Evolutionary conservation across 1,140 invertebrate species (phyloP).

Genomic region (Delia radicum): DNA sequence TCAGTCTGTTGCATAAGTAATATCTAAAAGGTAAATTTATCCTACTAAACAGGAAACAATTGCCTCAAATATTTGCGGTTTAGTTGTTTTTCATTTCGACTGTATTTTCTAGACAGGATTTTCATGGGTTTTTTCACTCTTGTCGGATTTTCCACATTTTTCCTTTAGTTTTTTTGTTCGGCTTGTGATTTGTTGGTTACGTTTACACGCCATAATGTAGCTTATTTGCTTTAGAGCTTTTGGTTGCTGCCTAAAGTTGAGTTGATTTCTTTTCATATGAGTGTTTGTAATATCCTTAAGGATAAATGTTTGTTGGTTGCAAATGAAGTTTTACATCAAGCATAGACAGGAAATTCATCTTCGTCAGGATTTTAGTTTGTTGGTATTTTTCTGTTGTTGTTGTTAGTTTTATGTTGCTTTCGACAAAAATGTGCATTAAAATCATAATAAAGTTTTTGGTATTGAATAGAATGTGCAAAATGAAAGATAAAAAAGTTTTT

Average conservation of each 20-base stretch:
- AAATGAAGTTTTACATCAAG: conserved; percentile 23
- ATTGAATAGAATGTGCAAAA: no score
- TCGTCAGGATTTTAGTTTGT: conserved; percentile 1
- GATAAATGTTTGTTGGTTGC: conserved; percentile 22
- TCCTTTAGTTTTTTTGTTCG: not conserved
- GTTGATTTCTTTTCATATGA: not conserved
- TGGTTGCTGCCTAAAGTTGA: not conserved
- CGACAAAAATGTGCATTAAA: not conserved
- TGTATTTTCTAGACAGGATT: not conserved
- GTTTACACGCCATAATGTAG: not conserved
- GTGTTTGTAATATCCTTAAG: conserved; percentile 21
- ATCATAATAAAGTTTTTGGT: not conserved
- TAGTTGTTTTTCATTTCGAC: not conserved
- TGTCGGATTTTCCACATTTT: not conserved
- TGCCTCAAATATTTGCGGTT: conserved; percentile 1
- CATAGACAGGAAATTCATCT: conserved; percentile 24
- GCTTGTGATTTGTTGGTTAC: not conserved
- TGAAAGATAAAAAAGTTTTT: no score
- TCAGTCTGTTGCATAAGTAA: no score
- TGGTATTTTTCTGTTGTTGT: not conserved
- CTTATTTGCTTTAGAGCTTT: not conserved
- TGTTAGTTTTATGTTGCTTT: not conserved
- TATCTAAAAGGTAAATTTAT: not conserved
- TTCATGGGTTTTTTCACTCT: not conserved
- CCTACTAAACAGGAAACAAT: conserved; percentile 1